Conservation (phyloP, 2,113 vertebrate species). For the Mormyrus lacerda region DNA sequence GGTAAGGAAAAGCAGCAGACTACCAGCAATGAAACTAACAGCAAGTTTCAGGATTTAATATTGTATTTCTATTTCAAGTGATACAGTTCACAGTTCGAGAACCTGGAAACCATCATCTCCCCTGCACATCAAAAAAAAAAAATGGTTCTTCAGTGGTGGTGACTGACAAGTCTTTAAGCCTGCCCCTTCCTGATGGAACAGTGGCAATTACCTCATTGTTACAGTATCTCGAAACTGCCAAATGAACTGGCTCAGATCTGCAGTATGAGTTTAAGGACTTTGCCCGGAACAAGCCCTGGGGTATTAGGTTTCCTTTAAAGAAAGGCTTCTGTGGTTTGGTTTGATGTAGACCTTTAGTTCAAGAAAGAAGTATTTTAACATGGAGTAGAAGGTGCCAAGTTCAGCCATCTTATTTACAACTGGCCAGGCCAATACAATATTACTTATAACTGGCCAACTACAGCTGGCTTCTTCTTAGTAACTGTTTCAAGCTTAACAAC, state of each 20-base stretch:
- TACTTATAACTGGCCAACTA: not conserved
- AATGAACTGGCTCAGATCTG: not conserved
- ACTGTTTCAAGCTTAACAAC: not conserved
- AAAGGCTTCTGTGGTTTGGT: not conserved
- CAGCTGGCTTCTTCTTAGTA: not conserved
- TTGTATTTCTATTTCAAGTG: not conserved
- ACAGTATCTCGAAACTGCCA: not conserved
- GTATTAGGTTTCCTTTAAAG: not conserved
- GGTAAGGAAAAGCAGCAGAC: not conserved
- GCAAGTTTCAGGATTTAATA: not conserved
- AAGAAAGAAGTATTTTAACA: not conserved
- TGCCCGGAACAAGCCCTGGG: not conserved
- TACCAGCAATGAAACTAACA: too few relatives aligned
- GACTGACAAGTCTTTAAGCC: not conserved
- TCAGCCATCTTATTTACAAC: not conserved
- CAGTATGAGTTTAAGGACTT: not conserved
- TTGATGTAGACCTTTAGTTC: not conserved
- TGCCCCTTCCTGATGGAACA: not conserved
- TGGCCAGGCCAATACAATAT: not conserved
- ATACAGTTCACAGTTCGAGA: not conserved
- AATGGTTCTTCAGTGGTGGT: not conserved
- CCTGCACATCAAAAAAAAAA: not conserved
- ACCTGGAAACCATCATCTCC: not conserved
- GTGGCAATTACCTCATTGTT: not conserved
- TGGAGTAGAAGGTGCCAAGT: not conserved